A percentile compares a stretch with the other conserved stretches of the same genome.
These are phyloP conservation scores for Dolichallabes microphthalmus DNA, from an alignment of 2,113 vertebrate species.

Conservation along the genomic window DNA sequence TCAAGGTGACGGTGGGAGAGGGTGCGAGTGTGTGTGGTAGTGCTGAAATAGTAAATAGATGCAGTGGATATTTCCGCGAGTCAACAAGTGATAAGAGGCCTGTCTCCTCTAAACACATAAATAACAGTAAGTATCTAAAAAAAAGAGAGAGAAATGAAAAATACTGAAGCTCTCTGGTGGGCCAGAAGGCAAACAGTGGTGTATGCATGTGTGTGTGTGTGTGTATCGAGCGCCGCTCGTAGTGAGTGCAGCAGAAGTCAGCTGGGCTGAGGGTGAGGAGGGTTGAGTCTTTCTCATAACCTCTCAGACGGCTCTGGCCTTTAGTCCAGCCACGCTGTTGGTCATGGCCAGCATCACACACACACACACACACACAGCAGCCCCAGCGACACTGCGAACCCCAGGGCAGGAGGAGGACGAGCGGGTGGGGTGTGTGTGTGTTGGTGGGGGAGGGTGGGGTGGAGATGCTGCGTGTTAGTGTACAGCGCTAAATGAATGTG, in stretches of 20 bases:
- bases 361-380: conserved; percentile 48
- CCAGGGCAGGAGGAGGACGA: conserved; percentile 21
- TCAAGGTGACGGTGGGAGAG: conserved; percentile 37
- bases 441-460: conserved; percentile 14
- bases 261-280: conserved; percentile 58
- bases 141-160: conserved; percentile 13
- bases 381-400: conserved; percentile 22
- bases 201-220: conserved; percentile 21
- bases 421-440: conserved; percentile 30
- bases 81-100: conserved; percentile 35
- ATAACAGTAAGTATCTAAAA: conserved; percentile 42
- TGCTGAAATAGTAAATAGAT: conserved; percentile 31
- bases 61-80: conserved; percentile 23
- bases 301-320: conserved; percentile 64
- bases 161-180: conserved; percentile 40
- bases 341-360: conserved; percentile 62
- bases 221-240: conserved; percentile 53
- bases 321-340: conserved; percentile 61
- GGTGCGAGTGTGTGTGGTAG: conserved; percentile 35
- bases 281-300: conserved; percentile 73
- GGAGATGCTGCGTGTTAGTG: conserved; percentile 34
- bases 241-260: conserved; percentile 63
- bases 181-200: conserved; percentile 36
- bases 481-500: conserved; percentile 49
- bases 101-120: conserved; percentile 39